These are phyloP conservation scores for Plebejus melissa DNA, from an alignment of 2,888 invertebrate genomes.

Conservation along the genomic window DNA sequence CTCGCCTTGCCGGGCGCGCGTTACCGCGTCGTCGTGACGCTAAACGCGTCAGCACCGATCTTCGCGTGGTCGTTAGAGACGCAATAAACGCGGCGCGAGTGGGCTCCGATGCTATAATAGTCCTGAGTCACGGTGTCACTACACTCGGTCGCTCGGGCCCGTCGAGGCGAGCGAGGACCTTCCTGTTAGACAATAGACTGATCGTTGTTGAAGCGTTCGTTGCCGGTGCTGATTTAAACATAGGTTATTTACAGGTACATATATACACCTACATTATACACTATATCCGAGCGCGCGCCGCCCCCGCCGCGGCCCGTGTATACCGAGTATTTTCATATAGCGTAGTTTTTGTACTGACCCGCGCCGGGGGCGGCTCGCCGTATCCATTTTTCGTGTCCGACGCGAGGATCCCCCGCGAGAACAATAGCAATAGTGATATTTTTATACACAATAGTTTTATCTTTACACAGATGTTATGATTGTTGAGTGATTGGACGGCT, in stretches of 20 bases:
- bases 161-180: conserved; percentile 61
- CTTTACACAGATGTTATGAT: conserved; percentile 73
- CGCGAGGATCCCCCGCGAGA: conserved; percentile 50
- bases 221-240: conserved; percentile 78
- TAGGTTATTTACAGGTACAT: conserved; percentile 78
- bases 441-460: conserved; percentile 77
- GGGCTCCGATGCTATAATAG: conserved; percentile 9
- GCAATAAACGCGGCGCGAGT: conserved; percentile 8
- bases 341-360: conserved; percentile 61
- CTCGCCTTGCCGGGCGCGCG: conserved; percentile 50
- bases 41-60: conserved; percentile 6
- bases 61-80: conserved; percentile 21
- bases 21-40: conserved; percentile 30
- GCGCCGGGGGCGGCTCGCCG: conserved; percentile 53
- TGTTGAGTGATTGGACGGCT: conserved; percentile 75
- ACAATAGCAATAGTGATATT: conserved; percentile 70
- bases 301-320: conserved; percentile 49
- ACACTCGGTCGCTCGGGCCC: conserved; percentile 48
- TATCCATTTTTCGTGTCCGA: conserved; percentile 63
- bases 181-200: conserved; percentile 79
- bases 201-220: conserved; percentile 76
- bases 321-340: conserved; percentile 68
- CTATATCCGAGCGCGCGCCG: conserved; percentile 57
- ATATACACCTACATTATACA: conserved; percentile 67
- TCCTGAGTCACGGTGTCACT: conserved; percentile 20